These are phyloP conservation scores for Trichopoda pennipes DNA, from an alignment of 2,888 invertebrate genomes.

Conservation along the genomic window DNA sequence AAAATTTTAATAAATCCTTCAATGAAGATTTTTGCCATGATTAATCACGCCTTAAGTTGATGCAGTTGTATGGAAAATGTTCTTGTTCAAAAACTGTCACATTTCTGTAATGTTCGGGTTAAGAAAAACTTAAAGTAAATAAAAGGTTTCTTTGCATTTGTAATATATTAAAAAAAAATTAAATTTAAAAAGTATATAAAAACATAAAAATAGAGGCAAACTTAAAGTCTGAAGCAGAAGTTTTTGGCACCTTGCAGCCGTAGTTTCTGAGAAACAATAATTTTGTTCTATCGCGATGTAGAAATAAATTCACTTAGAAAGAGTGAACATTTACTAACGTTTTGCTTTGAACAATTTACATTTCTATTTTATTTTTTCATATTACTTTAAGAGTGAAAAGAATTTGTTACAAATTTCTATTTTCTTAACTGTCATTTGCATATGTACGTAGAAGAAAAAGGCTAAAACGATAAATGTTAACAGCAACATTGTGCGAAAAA, in stretches of 20 bases:
- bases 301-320: not conserved
- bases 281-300: not conserved
- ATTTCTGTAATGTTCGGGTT: not conserved
- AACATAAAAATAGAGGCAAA: not conserved
- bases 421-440: no score
- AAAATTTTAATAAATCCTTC: not conserved
- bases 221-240: slow-evolving; percentile 38
- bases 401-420: no score
- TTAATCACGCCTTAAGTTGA: not conserved
- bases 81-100: not conserved
- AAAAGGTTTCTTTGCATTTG: slow-evolving; percentile 7
- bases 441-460: no score
- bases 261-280: not conserved
- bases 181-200: not conserved
- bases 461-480: no score
- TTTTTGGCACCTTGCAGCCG: slow-evolving; percentile 34
- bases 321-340: not conserved
- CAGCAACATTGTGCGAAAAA: no score
- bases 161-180: slow-evolving; percentile 18
- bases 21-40: slow-evolving; percentile 27
- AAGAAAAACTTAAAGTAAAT: not conserved
- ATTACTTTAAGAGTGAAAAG: no score
- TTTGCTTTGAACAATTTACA: slow-evolving; percentile 12
- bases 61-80: slow-evolving; percentile 12
- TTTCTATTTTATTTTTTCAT: not conserved